Percentiles rank a stretch among this genome's conserved stretches.
These are phyloP conservation scores for Pyxicephalus adspersus DNA, from an alignment of 2,113 vertebrate genomes.

Conservation along the genomic window DNA sequence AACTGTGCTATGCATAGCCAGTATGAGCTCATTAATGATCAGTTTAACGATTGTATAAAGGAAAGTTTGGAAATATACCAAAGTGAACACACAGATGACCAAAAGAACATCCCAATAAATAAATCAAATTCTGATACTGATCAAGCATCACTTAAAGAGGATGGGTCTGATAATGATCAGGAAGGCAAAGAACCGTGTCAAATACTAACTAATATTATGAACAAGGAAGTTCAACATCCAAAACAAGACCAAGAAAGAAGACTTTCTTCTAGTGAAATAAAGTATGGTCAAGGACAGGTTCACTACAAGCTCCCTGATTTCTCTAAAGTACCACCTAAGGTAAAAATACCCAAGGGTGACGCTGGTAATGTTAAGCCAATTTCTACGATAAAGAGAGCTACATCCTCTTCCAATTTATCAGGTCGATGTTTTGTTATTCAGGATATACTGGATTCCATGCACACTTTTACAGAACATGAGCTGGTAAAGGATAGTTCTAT, in stretches of 20 bases:
- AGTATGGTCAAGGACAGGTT: slow-evolving; percentile 73
- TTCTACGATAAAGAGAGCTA: slow-evolving; percentile 62
- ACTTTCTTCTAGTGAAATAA: slow-evolving; percentile 67
- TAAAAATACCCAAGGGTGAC: slow-evolving; percentile 72
- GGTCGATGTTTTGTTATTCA: slow-evolving; percentile 62
- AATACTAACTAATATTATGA: neutral
- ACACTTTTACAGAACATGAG: slow-evolving; percentile 62
- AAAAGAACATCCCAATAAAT: neutral
- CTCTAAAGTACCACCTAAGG: slow-evolving; percentile 73
- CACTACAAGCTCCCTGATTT: slow-evolving; percentile 73
- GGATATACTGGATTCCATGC: slow-evolving; percentile 70
- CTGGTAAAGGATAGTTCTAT: slow-evolving; percentile 56
- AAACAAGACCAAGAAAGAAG: slow-evolving; percentile 62
- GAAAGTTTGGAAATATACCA: slow-evolving; percentile 1
- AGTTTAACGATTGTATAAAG: slow-evolving; percentile 9
- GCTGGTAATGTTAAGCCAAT: slow-evolving; percentile 56
- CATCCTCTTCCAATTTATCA: slow-evolving; percentile 68
- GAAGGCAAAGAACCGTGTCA: neutral
- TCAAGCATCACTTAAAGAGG: neutral
- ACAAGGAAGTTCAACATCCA: slow-evolving; percentile 33
- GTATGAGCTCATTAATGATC: neutral
- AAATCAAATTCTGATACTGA: slow-evolving; percentile 7
- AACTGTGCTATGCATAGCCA: slow-evolving; percentile 27
- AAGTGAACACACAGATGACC: neutral
- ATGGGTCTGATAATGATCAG: slow-evolving; percentile 32